These are phyloP conservation scores for Donacobius atricapilla DNA, from an alignment of 2,113 vertebrate species.

Conservation along the genomic window DNA sequence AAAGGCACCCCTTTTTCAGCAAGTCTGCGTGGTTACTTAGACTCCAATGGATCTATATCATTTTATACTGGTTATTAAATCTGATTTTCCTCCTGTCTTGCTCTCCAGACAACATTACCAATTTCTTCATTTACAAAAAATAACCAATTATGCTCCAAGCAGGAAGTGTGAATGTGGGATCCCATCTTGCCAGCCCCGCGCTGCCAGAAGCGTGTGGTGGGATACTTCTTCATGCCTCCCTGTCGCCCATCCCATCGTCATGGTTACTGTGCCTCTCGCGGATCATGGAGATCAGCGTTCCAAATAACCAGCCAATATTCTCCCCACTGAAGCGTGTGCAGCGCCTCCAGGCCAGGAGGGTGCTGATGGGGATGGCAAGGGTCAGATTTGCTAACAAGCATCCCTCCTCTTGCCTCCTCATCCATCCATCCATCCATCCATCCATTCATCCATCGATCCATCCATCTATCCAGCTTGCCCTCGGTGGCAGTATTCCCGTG, in stretches of 20 bases:
- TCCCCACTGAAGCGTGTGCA: neutral
- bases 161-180: neutral
- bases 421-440: neutral
- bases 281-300: neutral
- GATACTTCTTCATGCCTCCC: neutral
- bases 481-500: neutral
- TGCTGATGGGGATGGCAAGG: neutral
- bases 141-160: neutral
- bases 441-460: accelerated
- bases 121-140: neutral
- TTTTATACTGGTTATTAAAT: neutral
- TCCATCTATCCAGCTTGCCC: neutral
- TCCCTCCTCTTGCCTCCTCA: neutral
- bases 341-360: neutral
- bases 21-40: neutral
- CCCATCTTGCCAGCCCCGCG: neutral
- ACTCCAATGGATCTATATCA: neutral
- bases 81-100: neutral
- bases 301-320: neutral
- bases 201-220: neutral
- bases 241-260: neutral
- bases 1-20: neutral
- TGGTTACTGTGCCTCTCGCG: neutral
- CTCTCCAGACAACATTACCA: neutral
- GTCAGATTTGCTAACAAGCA: neutral